A percentile compares a stretch with the other conserved stretches of the same genome.
phyloP scores from a whole-genome alignment of 2,797 vertebrate species.

The Loriculus beryllinus region DNA sequence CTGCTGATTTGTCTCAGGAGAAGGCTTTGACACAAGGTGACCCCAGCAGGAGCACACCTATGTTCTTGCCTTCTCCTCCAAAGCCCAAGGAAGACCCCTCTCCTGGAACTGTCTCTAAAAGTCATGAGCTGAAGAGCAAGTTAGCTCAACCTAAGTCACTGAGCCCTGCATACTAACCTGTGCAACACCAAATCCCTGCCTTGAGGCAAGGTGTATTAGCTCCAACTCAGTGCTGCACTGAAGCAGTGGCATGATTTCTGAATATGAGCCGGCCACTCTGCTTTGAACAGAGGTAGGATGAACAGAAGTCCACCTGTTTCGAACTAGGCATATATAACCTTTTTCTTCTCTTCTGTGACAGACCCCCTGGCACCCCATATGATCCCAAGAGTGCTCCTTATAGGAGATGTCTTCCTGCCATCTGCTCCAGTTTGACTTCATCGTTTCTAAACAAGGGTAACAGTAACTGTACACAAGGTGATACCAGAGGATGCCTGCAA shows the following conservation, averaged over 20 bases:
- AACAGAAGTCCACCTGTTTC: neutral
- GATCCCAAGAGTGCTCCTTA: neutral
- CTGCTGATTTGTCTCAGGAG: neutral
- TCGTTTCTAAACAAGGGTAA: accelerated
- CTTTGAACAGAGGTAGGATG: neutral
- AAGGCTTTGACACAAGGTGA: accelerated
- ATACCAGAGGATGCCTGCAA: neutral
- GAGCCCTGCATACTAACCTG: neutral
- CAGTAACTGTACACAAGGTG: accelerated
- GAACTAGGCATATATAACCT: neutral
- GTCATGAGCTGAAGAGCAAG: neutral
- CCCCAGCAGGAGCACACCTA: neutral
- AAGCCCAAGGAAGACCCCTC: neutral
- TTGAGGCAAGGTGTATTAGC: neutral
- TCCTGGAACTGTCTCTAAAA: neutral
- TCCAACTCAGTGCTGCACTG: neutral
- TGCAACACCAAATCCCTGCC: neutral
- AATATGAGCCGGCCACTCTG: neutral
- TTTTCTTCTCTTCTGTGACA: neutral
- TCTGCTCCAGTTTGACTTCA: neutral
- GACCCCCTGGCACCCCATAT: accelerated
- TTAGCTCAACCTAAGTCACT: neutral
- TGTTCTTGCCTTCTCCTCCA: neutral
- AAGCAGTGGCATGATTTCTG: accelerated
- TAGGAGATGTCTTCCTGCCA: neutral